Percentiles rank a stretch among this genome's conserved stretches.
These are phyloP conservation scores for Graptemys geographica DNA, from an alignment of 2,797 vertebrate genomes.

Conservation along the genomic window DNA sequence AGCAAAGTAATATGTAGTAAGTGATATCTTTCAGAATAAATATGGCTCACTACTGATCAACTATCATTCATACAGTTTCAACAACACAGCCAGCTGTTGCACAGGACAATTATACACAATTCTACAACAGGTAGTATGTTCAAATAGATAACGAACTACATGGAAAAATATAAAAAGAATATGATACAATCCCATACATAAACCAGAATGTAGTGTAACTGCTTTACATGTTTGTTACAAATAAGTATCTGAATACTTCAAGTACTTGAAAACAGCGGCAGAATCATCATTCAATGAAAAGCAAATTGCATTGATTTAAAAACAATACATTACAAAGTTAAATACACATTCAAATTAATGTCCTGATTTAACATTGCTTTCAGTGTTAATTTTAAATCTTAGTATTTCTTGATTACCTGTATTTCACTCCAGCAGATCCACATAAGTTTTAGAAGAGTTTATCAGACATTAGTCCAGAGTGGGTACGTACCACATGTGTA, in stretches of 20 bases:
- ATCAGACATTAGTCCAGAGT: not conserved
- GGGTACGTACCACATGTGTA: not conserved
- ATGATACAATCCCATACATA: slow-evolving; percentile 69
- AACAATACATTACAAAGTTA: slow-evolving; percentile 66
- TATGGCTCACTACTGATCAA: slow-evolving; percentile 79
- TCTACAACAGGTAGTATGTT: slow-evolving; percentile 59
- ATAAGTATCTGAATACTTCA: slow-evolving; percentile 61
- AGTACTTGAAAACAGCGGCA: slow-evolving; percentile 64
- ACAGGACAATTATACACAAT: slow-evolving; percentile 61
- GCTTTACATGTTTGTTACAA: slow-evolving; percentile 67
- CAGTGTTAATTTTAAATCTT: slow-evolving; percentile 51
- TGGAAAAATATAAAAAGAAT: slow-evolving; percentile 71
- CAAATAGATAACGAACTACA: slow-evolving; percentile 58
- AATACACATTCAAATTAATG: slow-evolving; percentile 74
- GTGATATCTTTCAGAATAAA: slow-evolving; percentile 76
- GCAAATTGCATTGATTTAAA: slow-evolving; percentile 72
- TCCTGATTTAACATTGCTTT: slow-evolving; percentile 72
- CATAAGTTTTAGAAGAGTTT: slow-evolving; percentile 13
- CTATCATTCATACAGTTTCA: slow-evolving; percentile 57
- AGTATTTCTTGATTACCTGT: slow-evolving; percentile 33
- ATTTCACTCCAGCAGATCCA: slow-evolving; percentile 10
- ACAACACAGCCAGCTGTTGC: slow-evolving; percentile 60
- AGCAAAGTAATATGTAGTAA: slow-evolving; percentile 73
- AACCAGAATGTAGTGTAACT: slow-evolving; percentile 60
- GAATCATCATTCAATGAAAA: slow-evolving; percentile 63